These are phyloP conservation scores for Aphelenchoides avenae DNA, from an alignment of 1,140 invertebrate genomes.

Conservation along the genomic window DNA sequence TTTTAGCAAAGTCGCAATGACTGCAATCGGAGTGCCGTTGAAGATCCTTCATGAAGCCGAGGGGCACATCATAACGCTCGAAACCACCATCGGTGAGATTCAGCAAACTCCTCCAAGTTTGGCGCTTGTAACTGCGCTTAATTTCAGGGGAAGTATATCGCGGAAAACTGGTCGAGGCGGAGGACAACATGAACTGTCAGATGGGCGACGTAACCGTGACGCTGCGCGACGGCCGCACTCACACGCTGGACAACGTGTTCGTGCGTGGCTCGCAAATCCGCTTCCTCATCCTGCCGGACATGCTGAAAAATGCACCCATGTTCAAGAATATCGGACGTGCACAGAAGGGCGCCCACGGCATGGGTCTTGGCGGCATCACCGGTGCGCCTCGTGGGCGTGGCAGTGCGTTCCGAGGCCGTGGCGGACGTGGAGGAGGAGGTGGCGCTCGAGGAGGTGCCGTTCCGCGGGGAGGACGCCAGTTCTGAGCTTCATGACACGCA, in stretches of 20 bases:
- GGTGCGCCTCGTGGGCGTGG: slow-evolving; percentile 38
- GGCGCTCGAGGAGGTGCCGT: slow-evolving; percentile 35
- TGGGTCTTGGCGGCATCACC: slow-evolving; percentile 40
- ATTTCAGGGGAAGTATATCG: slow-evolving; percentile 84
- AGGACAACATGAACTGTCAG: slow-evolving; percentile 96
- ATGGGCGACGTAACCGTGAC: slow-evolving; percentile 86
- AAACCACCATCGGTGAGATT: slow-evolving; percentile 77
- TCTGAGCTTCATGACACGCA: no score
- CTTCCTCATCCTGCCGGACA: slow-evolving; percentile 96
- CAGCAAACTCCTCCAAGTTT: neutral
- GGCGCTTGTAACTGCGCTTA: slow-evolving; percentile 2
- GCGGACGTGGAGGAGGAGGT: slow-evolving; percentile 16
- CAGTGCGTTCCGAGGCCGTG: slow-evolving; percentile 32
- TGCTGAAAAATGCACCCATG: slow-evolving; percentile 99
- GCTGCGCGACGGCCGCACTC: slow-evolving; percentile 77
- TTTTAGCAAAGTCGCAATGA: slow-evolving; percentile 58
- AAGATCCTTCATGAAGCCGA: slow-evolving; percentile 99
- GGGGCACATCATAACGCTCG: slow-evolving; percentile 94
- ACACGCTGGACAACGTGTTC: slow-evolving; percentile 92
- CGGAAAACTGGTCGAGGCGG: slow-evolving; percentile 95
- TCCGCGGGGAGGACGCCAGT: no score
- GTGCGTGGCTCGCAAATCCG: slow-evolving; percentile 86
- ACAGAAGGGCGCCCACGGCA: slow-evolving; percentile 50
- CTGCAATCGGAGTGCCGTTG: slow-evolving; percentile 80
- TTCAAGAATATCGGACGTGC: slow-evolving; percentile 77